phyloP scores from a whole-genome alignment of 2,888 invertebrate species.

The Aleiodes alternator region DNA sequence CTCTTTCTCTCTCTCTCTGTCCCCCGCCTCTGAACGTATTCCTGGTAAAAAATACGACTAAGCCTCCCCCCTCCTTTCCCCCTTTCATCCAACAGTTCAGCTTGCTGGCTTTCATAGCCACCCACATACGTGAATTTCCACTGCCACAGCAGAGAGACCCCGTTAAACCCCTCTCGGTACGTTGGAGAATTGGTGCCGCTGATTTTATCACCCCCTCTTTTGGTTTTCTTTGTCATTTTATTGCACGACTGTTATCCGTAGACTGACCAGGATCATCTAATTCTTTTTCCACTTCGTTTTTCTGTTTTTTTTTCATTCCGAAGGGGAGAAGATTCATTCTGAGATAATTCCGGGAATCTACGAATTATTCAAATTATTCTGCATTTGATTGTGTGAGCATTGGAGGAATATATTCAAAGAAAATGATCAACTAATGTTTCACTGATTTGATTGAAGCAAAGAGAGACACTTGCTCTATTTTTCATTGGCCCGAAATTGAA shows the following conservation, averaged over 20 bases:
- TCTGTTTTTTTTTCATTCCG: too few species aligned
- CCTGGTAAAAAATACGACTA: slow-evolving; percentile 57
- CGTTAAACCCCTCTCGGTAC: slow-evolving; percentile 39
- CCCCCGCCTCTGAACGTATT: slow-evolving; percentile 32
- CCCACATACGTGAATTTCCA: slow-evolving; percentile 33
- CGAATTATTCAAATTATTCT: too few species aligned
- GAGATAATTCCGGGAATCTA: too few species aligned
- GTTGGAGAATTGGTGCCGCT: slow-evolving; percentile 53
- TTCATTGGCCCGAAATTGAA: too few species aligned
- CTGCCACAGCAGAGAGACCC: slow-evolving; percentile 32
- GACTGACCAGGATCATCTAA: neutral
- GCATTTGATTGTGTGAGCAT: too few species aligned
- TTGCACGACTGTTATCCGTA: slow-evolving; percentile 37
- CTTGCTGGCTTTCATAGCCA: slow-evolving; percentile 35
- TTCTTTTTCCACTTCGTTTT: too few species aligned
- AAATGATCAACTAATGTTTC: too few species aligned
- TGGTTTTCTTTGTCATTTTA: slow-evolving; percentile 53
- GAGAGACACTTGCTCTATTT: too few species aligned
- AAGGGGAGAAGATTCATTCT: too few species aligned
- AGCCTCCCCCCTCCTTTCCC: neutral
- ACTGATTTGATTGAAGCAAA: too few species aligned
- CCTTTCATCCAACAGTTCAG: slow-evolving; percentile 25
- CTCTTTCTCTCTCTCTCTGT: neutral
- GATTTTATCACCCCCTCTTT: slow-evolving; percentile 55
- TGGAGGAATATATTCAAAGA: too few species aligned